A percentile compares a stretch with the other conserved stretches of the same genome.
Evolutionary conservation across 2,888 invertebrate species (phyloP).

Genomic region (Lasioglossum morio): DNA sequence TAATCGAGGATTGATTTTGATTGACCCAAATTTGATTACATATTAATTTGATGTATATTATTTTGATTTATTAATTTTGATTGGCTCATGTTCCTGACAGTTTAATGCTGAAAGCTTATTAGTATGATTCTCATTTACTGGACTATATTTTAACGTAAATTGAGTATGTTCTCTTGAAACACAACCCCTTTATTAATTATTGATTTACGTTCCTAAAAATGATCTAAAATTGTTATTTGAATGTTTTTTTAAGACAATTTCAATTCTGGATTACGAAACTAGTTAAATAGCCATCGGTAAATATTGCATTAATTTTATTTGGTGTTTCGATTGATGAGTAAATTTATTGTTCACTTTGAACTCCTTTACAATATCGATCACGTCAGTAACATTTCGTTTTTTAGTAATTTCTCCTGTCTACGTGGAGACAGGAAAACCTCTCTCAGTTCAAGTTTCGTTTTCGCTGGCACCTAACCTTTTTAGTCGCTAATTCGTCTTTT

Average conservation of each 20-base stretch:
- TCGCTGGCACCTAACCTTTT: not conserved
- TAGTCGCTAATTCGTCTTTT: constrained; percentile 24
- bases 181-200: not conserved
- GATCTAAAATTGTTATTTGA: not conserved
- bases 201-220: not conserved
- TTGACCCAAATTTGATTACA: not conserved
- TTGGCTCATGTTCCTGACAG: not conserved
- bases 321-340: not conserved
- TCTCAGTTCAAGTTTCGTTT: not conserved
- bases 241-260: not conserved
- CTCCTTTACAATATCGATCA: not conserved
- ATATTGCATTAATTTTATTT: not conserved
- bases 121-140: not conserved
- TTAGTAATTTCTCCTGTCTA: not conserved
- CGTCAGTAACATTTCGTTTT: not conserved
- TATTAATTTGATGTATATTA: not conserved
- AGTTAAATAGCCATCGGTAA: not conserved
- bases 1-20: not conserved
- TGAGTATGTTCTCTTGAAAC: not conserved
- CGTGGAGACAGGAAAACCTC: not conserved
- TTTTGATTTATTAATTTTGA: not conserved
- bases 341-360: not conserved
- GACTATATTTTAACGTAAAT: not conserved
- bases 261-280: not conserved
- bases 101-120: not conserved